Conservation (phyloP, 1,140 invertebrate genomes). For the Pararge aegeria region DNA sequence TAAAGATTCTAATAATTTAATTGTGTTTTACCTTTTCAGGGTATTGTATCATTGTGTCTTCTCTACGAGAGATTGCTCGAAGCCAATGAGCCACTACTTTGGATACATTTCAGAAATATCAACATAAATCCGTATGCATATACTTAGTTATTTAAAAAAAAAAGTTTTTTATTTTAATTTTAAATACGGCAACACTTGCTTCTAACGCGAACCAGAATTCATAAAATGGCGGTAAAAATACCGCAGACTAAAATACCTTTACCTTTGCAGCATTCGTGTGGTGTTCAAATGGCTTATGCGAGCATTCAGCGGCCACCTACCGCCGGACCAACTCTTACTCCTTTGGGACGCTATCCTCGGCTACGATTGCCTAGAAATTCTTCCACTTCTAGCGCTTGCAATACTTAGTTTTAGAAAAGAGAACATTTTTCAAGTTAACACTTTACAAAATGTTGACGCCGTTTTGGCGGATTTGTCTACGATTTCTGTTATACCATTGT, state of each 20-base stretch:
- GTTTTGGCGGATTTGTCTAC: constrained; percentile 95
- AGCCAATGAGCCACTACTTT: constrained; percentile 92
- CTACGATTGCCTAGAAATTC: constrained; percentile 94
- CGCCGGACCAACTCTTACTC: constrained; percentile 93
- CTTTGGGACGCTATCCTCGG: constrained; percentile 96
- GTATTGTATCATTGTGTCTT: constrained; percentile 89
- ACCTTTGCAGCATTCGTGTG: constrained; percentile 84
- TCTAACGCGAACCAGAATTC: too few species aligned
- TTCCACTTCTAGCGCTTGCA: constrained; percentile 91
- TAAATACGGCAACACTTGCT: too few species aligned
- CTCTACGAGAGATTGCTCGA: constrained; percentile 95
- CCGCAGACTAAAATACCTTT: background rate
- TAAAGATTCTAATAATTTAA: too few species aligned
- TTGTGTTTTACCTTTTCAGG: too few species aligned
- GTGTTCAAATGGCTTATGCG: constrained; percentile 98
- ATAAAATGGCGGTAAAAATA: too few species aligned
- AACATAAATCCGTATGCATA: constrained; percentile 94
- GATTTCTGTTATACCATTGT: constrained; percentile 90
- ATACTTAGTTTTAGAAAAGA: constrained; percentile 96
- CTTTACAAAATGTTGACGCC: constrained; percentile 91
- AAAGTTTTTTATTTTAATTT: too few species aligned
- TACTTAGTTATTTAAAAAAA: too few species aligned
- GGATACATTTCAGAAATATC: constrained; percentile 93
- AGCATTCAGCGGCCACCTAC: constrained; percentile 95
- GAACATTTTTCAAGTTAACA: constrained; percentile 94